Conservation (phyloP, 2,113 vertebrate genomes). For the Calyptomena viridis region DNA sequence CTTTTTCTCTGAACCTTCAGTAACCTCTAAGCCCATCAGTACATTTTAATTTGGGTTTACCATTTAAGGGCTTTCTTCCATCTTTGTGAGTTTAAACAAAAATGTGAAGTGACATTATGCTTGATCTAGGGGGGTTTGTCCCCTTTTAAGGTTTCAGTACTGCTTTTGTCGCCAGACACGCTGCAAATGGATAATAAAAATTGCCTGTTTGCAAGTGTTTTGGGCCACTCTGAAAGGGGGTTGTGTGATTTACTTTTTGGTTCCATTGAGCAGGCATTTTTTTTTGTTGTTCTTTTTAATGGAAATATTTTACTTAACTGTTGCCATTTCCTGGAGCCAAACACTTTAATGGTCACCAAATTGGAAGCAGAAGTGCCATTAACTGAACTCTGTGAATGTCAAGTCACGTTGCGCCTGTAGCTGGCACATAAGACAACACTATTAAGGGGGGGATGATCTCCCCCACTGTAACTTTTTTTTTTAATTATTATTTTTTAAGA, state of each 20-base stretch:
- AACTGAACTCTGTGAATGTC: conserved; percentile 66
- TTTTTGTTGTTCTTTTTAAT: background rate
- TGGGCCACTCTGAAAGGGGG: background rate
- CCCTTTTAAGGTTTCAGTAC: background rate
- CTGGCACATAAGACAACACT: conserved; percentile 53
- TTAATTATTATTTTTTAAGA: background rate
- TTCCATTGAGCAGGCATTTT: background rate
- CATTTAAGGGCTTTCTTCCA: conserved; percentile 56
- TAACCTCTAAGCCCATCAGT: conserved; percentile 6
- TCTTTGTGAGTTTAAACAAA: conserved; percentile 17
- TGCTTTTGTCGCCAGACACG: background rate
- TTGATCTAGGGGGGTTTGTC: background rate
- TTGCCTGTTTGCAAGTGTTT: background rate
- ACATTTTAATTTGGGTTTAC: conserved; percentile 29
- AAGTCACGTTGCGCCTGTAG: conserved; percentile 46
- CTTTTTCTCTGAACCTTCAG: background rate
- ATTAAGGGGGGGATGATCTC: background rate
- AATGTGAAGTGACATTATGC: conserved; percentile 48
- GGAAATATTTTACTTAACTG: conserved; percentile 38
- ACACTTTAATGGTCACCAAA: conserved; percentile 57
- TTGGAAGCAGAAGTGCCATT: conserved; percentile 75
- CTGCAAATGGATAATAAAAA: background rate
- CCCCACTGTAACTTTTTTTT: background rate
- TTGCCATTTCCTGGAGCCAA: conserved; percentile 67
- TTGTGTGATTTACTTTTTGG: background rate